These are phyloP conservation scores for Luperina nickerlii DNA, from an alignment of 2,888 invertebrate genomes.

Conservation along the genomic window DNA sequence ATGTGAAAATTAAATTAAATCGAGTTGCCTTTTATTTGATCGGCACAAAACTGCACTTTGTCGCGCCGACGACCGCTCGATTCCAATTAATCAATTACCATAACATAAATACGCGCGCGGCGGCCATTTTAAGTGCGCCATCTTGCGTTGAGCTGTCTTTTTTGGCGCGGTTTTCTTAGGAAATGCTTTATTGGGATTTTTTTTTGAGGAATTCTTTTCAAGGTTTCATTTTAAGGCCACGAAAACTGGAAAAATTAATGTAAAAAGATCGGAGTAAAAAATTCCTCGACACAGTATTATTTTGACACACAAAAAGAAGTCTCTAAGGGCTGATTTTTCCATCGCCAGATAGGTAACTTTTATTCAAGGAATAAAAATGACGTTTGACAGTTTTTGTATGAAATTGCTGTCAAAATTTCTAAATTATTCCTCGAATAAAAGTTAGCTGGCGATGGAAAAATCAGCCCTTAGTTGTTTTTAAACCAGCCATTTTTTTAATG, in stretches of 20 bases:
- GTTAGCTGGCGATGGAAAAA: no score
- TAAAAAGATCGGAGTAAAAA: background rate
- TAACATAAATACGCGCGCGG: constrained; percentile 68
- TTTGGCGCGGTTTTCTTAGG: constrained; percentile 31
- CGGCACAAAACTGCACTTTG: constrained; percentile 69
- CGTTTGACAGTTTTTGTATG: no score
- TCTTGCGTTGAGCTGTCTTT: constrained; percentile 59
- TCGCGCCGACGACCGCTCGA: constrained; percentile 67
- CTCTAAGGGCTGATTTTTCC: no score
- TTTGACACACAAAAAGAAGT: background rate
- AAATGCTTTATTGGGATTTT: background rate
- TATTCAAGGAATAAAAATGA: no score
- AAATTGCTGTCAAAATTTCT: no score
- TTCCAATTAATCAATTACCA: constrained; percentile 76
- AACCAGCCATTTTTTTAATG: no score
- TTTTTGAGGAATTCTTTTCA: background rate
- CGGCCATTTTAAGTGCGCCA: constrained; percentile 66
- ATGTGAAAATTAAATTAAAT: constrained; percentile 67
- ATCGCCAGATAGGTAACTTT: no score
- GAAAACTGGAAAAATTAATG: background rate
- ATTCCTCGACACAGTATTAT: background rate
- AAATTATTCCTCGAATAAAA: no score
- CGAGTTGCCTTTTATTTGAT: constrained; percentile 62
- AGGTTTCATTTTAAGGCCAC: background rate
- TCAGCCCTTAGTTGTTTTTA: no score